Evolutionary conservation across 2,797 vertebrate genomes (phyloP).

Genomic region (Botia kubotai): DNA sequence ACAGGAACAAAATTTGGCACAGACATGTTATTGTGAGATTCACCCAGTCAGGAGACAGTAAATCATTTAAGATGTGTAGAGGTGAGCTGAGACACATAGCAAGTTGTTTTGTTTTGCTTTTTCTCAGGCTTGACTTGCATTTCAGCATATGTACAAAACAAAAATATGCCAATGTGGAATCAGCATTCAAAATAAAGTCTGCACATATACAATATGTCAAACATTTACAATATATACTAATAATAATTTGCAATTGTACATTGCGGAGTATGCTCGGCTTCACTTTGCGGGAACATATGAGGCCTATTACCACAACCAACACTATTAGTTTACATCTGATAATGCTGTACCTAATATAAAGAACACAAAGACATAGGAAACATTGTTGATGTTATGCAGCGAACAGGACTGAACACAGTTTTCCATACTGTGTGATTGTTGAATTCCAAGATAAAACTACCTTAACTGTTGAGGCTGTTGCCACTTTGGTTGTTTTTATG

Average conservation of each 20-base stretch:
- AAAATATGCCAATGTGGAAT: constrained; percentile 79
- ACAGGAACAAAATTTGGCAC: not conserved
- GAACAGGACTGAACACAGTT: constrained; percentile 3
- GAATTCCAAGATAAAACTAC: too few species aligned
- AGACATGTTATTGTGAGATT: constrained; percentile 1
- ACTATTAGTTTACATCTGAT: constrained; percentile 35
- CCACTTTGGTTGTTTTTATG: too few species aligned
- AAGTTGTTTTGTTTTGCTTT: not conserved
- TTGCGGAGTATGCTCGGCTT: constrained; percentile 49
- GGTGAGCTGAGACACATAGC: not conserved
- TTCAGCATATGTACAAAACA: constrained; percentile 70
- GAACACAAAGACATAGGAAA: constrained; percentile 36
- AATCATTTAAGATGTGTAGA: not conserved
- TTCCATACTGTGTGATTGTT: not conserved
- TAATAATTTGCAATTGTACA: constrained; percentile 60
- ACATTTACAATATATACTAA: constrained; percentile 77
- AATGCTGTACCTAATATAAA: not conserved
- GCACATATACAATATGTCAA: constrained; percentile 83
- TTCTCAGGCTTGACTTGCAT: constrained; percentile 56
- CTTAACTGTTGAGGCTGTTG: too few species aligned
- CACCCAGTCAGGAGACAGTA: not conserved
- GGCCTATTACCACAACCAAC: constrained; percentile 30
- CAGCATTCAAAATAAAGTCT: constrained; percentile 84
- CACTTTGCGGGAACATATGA: constrained; percentile 45
- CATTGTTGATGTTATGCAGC: constrained; percentile 65